phyloP scores from a whole-genome alignment of 2,888 invertebrate genomes.

The Elysia crispata region DNA sequence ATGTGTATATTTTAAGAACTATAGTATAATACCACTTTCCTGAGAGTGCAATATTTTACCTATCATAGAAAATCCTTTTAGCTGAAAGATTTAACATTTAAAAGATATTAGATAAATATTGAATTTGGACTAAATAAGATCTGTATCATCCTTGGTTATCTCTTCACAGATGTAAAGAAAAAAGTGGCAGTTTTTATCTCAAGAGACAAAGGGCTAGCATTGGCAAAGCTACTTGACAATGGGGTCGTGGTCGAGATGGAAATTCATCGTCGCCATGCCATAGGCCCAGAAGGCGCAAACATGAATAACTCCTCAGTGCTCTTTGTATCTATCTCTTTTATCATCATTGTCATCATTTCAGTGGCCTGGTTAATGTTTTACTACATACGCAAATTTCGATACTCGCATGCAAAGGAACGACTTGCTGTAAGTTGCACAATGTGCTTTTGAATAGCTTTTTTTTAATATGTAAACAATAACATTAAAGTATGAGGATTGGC shows the following conservation, averaged over 20 bases:
- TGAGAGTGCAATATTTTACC: no score
- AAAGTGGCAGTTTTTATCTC: conserved; percentile 29
- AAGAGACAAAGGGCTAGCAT: conserved; percentile 22
- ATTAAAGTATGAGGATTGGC: no score
- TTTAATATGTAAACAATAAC: no score
- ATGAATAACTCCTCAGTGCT: conserved; percentile 90
- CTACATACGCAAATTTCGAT: conserved; percentile 95
- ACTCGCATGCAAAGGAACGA: conserved; percentile 95
- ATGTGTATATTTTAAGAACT: no score
- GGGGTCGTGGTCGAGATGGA: conserved; percentile 30
- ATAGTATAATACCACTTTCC: no score
- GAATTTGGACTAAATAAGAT: no score
- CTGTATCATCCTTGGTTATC: no score
- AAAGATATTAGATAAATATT: no score
- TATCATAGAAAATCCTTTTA: no score
- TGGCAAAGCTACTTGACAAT: conserved; percentile 22
- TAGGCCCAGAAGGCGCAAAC: background rate
- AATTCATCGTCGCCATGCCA: conserved; percentile 16
- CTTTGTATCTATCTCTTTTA: conserved; percentile 96
- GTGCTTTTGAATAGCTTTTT: no score
- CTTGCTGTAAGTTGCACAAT: conserved; percentile 85
- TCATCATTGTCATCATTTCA: conserved; percentile 95
- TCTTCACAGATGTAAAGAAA: no score
- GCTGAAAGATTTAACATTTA: no score
- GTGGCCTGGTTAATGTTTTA: conserved; percentile 97